Evolutionary conservation across 2,797 vertebrate genomes (phyloP).

Genomic region (Hafferia zeledoni): DNA sequence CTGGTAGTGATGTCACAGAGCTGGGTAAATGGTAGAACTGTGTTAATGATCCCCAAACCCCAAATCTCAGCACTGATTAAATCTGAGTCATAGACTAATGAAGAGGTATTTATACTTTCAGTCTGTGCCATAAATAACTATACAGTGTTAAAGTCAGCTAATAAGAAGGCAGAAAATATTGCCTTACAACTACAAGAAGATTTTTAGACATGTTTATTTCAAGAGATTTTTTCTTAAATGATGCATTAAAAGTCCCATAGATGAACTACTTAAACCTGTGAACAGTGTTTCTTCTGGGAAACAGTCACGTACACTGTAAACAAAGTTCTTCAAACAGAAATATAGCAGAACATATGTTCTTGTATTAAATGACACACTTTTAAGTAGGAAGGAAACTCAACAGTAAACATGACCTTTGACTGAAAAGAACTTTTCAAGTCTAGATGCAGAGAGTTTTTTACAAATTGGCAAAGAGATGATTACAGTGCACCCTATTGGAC

Average conservation of each 20-base stretch:
- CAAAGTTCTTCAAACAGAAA: not conserved
- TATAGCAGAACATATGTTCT: not conserved
- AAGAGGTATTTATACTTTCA: slow-evolving; percentile 38
- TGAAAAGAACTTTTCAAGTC: not conserved
- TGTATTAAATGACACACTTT: not conserved
- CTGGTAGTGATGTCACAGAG: slow-evolving; percentile 29
- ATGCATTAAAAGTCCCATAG: not conserved
- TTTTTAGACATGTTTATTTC: not conserved
- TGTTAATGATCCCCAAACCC: slow-evolving; percentile 14
- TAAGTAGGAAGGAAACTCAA: not conserved
- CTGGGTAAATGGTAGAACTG: slow-evolving; percentile 13
- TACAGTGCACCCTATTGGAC: not conserved
- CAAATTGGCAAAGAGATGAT: not conserved
- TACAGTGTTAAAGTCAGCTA: slow-evolving; percentile 3
- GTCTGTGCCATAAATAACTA: slow-evolving; percentile 43
- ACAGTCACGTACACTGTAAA: not conserved
- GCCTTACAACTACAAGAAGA: not conserved
- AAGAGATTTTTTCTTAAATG: not conserved
- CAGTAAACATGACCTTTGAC: not conserved
- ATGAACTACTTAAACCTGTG: not conserved
- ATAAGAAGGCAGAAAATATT: not conserved
- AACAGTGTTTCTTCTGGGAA: not conserved
- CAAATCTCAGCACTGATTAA: slow-evolving; percentile 59
- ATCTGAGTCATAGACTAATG: slow-evolving; percentile 42
- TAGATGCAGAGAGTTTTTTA: not conserved